These are phyloP conservation scores for Aphelinus atriplicis DNA, from an alignment of 1,140 invertebrate species.

Conservation along the genomic window DNA sequence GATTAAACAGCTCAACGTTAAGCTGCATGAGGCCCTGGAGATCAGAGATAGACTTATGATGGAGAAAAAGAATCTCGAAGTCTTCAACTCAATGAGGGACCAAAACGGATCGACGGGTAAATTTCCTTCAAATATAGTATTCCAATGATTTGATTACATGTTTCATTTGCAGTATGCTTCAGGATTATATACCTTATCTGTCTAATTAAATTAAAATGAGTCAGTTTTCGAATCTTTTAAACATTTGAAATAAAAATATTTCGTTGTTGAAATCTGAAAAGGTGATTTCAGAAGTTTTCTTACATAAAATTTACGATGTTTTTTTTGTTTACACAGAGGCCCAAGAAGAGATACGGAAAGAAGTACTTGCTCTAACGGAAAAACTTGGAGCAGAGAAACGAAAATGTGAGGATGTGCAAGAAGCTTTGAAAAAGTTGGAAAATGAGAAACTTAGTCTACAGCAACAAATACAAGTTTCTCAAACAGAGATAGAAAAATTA, in stretches of 20 bases:
- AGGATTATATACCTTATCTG: no score
- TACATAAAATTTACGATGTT: neutral
- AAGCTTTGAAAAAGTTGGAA: constrained; percentile 62
- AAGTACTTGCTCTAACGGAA: constrained; percentile 50
- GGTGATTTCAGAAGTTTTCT: neutral
- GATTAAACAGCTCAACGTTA: constrained; percentile 45
- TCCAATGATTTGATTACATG: neutral
- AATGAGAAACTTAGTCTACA: constrained; percentile 65
- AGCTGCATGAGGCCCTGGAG: constrained; percentile 34
- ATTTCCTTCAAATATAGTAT: neutral
- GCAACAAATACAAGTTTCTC: constrained; percentile 69
- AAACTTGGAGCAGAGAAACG: constrained; percentile 62
- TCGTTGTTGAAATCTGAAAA: no score
- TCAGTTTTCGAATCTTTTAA: no score
- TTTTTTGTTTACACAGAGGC: neutral
- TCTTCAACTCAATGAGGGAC: constrained; percentile 11
- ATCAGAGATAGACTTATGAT: constrained; percentile 24
- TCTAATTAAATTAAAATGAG: no score
- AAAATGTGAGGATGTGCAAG: constrained; percentile 64
- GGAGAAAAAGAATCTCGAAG: constrained; percentile 29
- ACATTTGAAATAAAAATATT: no score
- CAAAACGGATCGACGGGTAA: constrained; percentile 16
- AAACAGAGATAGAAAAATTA: constrained; percentile 72
- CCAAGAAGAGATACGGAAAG: constrained; percentile 12
- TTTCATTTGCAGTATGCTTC: no score